These are phyloP conservation scores for Polydrusus tereticollis DNA, from an alignment of 2,888 invertebrate species.

Conservation along the genomic window DNA sequence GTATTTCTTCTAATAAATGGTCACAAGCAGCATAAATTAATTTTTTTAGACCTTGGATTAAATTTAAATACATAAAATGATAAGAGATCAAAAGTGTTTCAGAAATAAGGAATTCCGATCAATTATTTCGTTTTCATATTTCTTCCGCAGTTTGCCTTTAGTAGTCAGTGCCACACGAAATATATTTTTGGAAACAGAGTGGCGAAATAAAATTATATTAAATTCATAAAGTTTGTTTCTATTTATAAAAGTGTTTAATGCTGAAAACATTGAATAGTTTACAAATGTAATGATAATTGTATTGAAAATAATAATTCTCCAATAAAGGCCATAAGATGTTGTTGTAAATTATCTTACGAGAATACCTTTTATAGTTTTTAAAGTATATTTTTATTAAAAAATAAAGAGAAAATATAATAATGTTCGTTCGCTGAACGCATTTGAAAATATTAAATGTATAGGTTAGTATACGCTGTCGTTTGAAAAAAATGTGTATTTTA, in stretches of 20 bases:
- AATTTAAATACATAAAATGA: neutral
- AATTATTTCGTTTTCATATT: neutral
- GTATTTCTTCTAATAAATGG: too few species aligned
- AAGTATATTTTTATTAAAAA: slow-evolving; percentile 66
- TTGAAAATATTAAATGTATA: slow-evolving; percentile 64
- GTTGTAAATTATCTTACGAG: slow-evolving; percentile 59
- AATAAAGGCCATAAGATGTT: slow-evolving; percentile 54
- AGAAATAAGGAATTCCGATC: neutral
- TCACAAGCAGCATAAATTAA: too few species aligned
- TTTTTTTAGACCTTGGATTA: too few species aligned
- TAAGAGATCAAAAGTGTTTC: neutral
- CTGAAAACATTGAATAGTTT: slow-evolving; percentile 17
- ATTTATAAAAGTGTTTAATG: slow-evolving; percentile 33
- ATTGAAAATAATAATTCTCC: slow-evolving; percentile 26
- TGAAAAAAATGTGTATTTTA: slow-evolving; percentile 63
- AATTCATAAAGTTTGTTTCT: slow-evolving; percentile 50
- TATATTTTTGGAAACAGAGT: slow-evolving; percentile 55
- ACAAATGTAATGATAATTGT: slow-evolving; percentile 15
- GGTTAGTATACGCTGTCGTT: slow-evolving; percentile 61
- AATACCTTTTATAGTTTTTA: slow-evolving; percentile 63
- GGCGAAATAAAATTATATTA: slow-evolving; percentile 49
- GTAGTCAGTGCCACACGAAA: slow-evolving; percentile 12
- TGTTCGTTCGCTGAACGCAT: slow-evolving; percentile 62
- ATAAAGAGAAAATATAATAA: slow-evolving; percentile 58
- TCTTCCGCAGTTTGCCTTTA: slow-evolving; percentile 20